Percentiles rank a stretch among this genome's conserved stretches.
These are phyloP conservation scores for Amorpha juglandis DNA, from an alignment of 2,888 invertebrate genomes.

Conservation along the genomic window DNA sequence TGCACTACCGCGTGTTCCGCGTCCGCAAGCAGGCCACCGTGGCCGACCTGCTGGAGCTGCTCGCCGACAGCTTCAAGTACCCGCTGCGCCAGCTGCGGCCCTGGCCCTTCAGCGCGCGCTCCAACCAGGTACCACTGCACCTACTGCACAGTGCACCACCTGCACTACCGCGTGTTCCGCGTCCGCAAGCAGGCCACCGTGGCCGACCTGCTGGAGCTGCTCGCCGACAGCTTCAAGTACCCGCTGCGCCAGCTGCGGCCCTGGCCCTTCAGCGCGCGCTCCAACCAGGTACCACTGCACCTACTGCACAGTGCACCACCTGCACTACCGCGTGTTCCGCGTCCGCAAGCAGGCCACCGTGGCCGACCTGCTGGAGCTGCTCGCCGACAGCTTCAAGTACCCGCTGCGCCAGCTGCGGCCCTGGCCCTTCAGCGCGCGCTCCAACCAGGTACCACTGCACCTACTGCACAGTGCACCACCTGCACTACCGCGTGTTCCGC, in stretches of 20 bases:
- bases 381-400: slow-evolving; percentile 95
- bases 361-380: slow-evolving; percentile 92
- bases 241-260: slow-evolving; percentile 94
- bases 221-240: slow-evolving; percentile 95
- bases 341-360: slow-evolving; percentile 95
- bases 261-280: slow-evolving; percentile 95
- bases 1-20: slow-evolving; percentile 92
- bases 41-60: slow-evolving; percentile 92
- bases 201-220: slow-evolving; percentile 92
- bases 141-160: too few species aligned
- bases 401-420: slow-evolving; percentile 94
- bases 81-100: slow-evolving; percentile 94
- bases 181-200: slow-evolving; percentile 95
- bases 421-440: slow-evolving; percentile 95
- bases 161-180: slow-evolving; percentile 92
- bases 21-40: slow-evolving; percentile 95
- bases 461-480: too few species aligned
- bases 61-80: slow-evolving; percentile 95
- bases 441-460: slow-evolving; percentile 86
- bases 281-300: slow-evolving; percentile 86
- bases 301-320: too few species aligned
- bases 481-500: slow-evolving; percentile 92
- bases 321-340: slow-evolving; percentile 92
- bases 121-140: slow-evolving; percentile 86
- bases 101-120: slow-evolving; percentile 95